phyloP scores from a whole-genome alignment of 2,113 vertebrate genomes.

The Psettodes erumei region DNA sequence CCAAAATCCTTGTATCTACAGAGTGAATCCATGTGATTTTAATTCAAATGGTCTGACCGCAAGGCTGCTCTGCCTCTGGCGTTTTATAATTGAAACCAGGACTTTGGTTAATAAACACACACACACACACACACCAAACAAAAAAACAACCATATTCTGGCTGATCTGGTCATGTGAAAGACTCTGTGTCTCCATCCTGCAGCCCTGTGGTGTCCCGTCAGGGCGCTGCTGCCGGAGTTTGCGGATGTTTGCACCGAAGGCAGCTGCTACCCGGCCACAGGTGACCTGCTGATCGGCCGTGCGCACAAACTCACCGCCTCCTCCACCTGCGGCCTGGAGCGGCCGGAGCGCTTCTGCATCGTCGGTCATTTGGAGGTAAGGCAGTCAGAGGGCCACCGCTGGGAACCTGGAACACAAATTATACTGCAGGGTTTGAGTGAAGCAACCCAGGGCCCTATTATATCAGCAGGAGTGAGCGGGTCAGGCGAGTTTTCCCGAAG shows the following conservation, averaged over 20 bases:
- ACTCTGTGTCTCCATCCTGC: neutral
- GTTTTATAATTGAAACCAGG: conserved; percentile 3
- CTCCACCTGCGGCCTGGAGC: conserved; percentile 90
- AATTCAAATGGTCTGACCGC: conserved; percentile 23
- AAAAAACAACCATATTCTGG: no score
- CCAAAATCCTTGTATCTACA: neutral
- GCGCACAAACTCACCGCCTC: conserved; percentile 86
- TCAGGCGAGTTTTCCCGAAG: no score
- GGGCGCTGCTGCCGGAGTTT: conserved; percentile 84
- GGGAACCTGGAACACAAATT: neutral
- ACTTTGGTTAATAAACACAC: no score
- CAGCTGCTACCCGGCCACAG: conserved; percentile 95
- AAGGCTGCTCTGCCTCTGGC: neutral
- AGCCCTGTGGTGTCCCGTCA: conserved; percentile 75
- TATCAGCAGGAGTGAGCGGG: no score
- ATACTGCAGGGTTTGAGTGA: no score
- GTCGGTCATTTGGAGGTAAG: conserved; percentile 92
- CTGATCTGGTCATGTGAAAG: neutral
- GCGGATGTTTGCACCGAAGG: conserved; percentile 91
- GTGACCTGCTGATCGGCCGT: conserved; percentile 93
- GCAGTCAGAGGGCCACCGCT: neutral
- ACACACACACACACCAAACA: no score
- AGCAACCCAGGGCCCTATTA: no score
- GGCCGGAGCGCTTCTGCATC: conserved; percentile 89
- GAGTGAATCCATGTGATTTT: conserved; percentile 38